A percentile compares a stretch with the other conserved stretches of the same genome.
phyloP scores from a whole-genome alignment of 1,140 invertebrate species.

The Teleopsis dalmanni region DNA sequence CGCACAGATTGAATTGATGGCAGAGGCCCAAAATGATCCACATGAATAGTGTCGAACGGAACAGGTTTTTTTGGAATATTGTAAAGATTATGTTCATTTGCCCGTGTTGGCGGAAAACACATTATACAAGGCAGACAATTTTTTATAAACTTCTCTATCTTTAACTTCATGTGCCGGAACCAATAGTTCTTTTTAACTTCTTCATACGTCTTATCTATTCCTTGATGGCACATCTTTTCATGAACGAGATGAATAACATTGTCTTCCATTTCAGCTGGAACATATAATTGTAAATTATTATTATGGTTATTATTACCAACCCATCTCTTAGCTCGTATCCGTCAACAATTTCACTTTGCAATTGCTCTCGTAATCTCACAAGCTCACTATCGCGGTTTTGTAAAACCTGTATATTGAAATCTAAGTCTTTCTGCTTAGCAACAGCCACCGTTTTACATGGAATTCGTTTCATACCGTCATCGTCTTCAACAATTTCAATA shows the following conservation, averaged over 20 bases:
- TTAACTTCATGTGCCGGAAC: constrained; percentile 24
- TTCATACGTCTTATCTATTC: constrained; percentile 16
- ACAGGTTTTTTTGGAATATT: constrained; percentile 7
- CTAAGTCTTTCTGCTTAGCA: too few relatives aligned
- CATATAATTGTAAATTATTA: background rate
- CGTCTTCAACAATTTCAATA: too few relatives aligned
- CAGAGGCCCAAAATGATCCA: constrained; percentile 30
- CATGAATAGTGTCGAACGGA: constrained; percentile 19
- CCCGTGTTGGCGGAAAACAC: constrained; percentile 16
- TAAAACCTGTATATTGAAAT: background rate
- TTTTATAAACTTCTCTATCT: constrained; percentile 14
- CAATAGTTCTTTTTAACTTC: constrained; percentile 16
- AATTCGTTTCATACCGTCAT: too few relatives aligned
- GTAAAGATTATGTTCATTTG: constrained; percentile 16
- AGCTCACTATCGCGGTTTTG: constrained; percentile 1
- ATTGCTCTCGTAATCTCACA: background rate
- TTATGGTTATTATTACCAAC: background rate
- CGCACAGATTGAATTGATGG: constrained; percentile 22
- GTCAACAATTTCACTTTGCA: background rate
- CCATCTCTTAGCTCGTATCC: background rate
- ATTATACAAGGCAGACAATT: constrained; percentile 25
- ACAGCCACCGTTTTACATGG: too few relatives aligned
- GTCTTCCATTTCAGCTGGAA: constrained; percentile 11
- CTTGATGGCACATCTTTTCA: constrained; percentile 21
- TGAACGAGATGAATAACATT: constrained; percentile 17